A percentile compares a stretch with the other conserved stretches of the same genome.
Conservation (phyloP, 1,140 invertebrate genomes). For the Chlorops oryzae region DNA sequence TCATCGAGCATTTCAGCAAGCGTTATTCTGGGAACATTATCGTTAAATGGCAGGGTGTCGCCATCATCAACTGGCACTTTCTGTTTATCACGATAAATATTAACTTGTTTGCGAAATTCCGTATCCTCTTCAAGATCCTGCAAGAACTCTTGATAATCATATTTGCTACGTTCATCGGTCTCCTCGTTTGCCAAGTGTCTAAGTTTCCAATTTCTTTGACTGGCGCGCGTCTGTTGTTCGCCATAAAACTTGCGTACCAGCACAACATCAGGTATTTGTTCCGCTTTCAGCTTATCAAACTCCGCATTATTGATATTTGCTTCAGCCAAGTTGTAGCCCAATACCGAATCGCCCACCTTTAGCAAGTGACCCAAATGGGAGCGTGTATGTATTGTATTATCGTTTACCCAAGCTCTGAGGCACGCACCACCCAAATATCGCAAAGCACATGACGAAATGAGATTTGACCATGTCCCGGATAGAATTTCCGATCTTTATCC, state of each 20-base stretch:
- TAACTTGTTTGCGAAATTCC: conserved; percentile 80
- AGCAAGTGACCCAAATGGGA: conserved; percentile 94
- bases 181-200: conserved; percentile 73
- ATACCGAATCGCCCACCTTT: conserved; percentile 84
- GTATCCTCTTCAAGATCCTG: conserved; percentile 96
- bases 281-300: conserved; percentile 74
- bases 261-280: conserved; percentile 79
- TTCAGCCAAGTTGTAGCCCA: conserved; percentile 87
- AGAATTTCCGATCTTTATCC: conserved; percentile 68
- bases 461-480: conserved; percentile 79
- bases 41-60: conserved; percentile 57
- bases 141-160: conserved; percentile 90
- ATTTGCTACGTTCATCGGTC: conserved; percentile 59
- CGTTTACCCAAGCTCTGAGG: conserved; percentile 81
- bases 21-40: conserved; percentile 74
- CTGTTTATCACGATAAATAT: conserved; percentile 79
- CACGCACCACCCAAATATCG: conserved; percentile 89
- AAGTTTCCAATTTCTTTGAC: conserved; percentile 86
- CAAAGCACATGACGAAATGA: conserved; percentile 84
- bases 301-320: conserved; percentile 85
- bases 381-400: conserved; percentile 75
- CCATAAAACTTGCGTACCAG: conserved; percentile 90
- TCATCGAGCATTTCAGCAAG: conserved; percentile 97
- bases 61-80: conserved; percentile 61
- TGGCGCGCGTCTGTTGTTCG: conserved; percentile 62